Percentiles rank a stretch among this genome's conserved stretches.
phyloP scores from a whole-genome alignment of 1,140 invertebrate genomes.

The Ylistrum balloti region DNA sequence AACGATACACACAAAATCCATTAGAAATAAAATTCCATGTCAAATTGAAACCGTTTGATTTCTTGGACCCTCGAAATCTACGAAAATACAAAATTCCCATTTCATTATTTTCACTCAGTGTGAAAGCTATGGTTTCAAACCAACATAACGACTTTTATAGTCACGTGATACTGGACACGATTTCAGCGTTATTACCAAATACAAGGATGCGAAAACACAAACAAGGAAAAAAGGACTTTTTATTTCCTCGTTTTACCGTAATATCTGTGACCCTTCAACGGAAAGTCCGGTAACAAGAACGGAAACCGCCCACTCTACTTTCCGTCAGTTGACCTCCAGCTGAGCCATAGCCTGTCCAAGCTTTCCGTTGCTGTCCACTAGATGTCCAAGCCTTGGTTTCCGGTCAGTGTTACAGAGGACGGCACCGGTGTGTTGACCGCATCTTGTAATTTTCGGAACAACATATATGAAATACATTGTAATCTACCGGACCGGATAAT shows the following conservation, averaged over 20 bases:
- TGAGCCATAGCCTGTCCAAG: background rate
- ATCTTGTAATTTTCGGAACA: background rate
- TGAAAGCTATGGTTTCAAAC: too few species aligned
- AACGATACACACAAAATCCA: too few species aligned
- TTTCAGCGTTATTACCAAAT: background rate
- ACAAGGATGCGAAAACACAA: background rate
- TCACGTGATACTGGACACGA: background rate
- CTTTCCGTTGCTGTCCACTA: background rate
- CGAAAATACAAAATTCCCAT: too few species aligned
- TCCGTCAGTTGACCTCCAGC: conserved; percentile 22
- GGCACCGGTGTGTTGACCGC: background rate
- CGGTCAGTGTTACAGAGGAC: background rate
- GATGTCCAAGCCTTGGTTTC: background rate
- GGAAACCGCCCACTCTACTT: background rate
- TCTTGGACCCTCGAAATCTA: too few species aligned
- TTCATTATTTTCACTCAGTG: too few species aligned
- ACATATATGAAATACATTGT: background rate
- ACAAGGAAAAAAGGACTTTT: too few species aligned
- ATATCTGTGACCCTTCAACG: background rate
- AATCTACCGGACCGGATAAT: background rate
- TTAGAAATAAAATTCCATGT: too few species aligned
- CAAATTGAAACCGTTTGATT: too few species aligned
- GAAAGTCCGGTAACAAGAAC: background rate
- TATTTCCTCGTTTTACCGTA: background rate
- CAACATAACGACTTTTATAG: too few species aligned